These are phyloP conservation scores for Ericerus pela DNA, from an alignment of 1,140 invertebrate species.

Conservation along the genomic window DNA sequence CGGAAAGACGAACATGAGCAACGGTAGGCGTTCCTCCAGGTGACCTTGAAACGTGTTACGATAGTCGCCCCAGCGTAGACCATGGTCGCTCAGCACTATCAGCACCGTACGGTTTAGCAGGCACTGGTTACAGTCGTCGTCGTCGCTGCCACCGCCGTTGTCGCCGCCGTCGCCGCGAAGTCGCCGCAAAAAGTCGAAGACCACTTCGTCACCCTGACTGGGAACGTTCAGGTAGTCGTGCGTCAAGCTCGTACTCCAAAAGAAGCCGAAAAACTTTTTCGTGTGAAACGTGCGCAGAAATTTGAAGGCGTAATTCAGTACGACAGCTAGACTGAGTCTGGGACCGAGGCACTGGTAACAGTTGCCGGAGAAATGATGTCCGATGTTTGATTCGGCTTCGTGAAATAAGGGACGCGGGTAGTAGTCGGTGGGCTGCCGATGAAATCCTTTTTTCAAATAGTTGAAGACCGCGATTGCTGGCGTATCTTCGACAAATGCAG, in stretches of 20 bases:
- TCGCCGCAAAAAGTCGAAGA: constrained; percentile 33
- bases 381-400: constrained; percentile 33
- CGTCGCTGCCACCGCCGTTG: too few species aligned
- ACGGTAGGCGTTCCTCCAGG: constrained; percentile 52
- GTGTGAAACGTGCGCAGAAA: constrained; percentile 18
- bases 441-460: constrained; percentile 32
- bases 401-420: constrained; percentile 33
- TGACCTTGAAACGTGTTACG: constrained; percentile 44
- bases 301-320: constrained; percentile 25
- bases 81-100: constrained; percentile 38
- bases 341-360: constrained; percentile 37
- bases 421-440: constrained; percentile 32
- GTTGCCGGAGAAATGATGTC: constrained; percentile 34
- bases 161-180: constrained; percentile 25
- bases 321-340: constrained; percentile 25
- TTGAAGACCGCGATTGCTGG: constrained; percentile 32
- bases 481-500: constrained; percentile 32
- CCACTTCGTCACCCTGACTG: constrained; percentile 33
- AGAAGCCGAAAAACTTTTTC: constrained; percentile 33
- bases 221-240: constrained; percentile 37
- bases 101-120: constrained; percentile 36
- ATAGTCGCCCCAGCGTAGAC: constrained; percentile 46
- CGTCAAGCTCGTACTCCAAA: constrained; percentile 36
- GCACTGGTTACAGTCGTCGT: too few species aligned
- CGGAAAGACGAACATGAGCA: constrained; percentile 44